Evolutionary conservation across 2,113 vertebrate genomes (phyloP), one percentile per base, ranked within the genome.

Genomic region (Nerophis ophidion): DNA sequence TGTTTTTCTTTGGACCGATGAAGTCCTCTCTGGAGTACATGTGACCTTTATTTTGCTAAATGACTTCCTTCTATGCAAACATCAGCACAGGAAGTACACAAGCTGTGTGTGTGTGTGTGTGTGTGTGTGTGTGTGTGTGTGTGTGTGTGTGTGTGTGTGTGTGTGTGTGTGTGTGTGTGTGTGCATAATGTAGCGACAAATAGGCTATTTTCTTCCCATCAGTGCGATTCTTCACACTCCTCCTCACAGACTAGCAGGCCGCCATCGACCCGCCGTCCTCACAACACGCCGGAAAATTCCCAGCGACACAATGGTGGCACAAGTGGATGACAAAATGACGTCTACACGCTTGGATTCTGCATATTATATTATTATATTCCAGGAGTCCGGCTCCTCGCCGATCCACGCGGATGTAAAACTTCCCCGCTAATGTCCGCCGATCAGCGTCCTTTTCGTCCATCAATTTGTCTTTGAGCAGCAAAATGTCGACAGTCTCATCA

Each of bases 121-220:
- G 60, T 64, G 40, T 55, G 33, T 13, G 42, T 55, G 71, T n/a
- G 4, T 65, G 68, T 71, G 60, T 64, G 40, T 55, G 33, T 13
- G 42, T 55, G 71, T n/a, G 4, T 65, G 68, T 71, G 60, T 64
- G 40, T 55, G 33, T 13, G 42, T 55, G 71, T 65, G 68, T 71
- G 60, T 64, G 40, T 55, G 33, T 13, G 42, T 55, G 71, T n/a
- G 4, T 65, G 68, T 71, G 60, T 64, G 40, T 55, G 33, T 13
- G 42, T 55, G 71, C 58, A 57, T 66, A 63, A 82, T 65, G 49
- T 58, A 72, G 70, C 70, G 77, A 72, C 70, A 77, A 80, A 86
- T 81, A 69, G 68, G 45, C 60, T 59, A 63, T 69, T 81, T 75
- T 74, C 68, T 61, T 77, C 63, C 67, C 7, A 68, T 81, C 63